Conservation (phyloP, 2,797 vertebrate species). For the Sebastes elongatus region DNA sequence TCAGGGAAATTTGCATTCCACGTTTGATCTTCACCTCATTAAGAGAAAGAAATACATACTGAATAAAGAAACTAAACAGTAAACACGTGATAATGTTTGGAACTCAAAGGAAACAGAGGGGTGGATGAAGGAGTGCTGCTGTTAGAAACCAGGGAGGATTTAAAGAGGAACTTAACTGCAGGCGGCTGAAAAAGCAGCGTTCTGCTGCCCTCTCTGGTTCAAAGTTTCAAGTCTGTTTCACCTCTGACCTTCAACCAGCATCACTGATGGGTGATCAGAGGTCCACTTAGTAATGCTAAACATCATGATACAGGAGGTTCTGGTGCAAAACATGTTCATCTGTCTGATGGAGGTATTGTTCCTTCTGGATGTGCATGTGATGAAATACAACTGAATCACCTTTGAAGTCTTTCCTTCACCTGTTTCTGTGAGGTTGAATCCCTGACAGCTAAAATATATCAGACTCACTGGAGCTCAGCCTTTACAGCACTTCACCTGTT, state of each 20-base stretch:
- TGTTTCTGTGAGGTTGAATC: not conserved
- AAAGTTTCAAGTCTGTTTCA: no score
- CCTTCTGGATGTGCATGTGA: not conserved
- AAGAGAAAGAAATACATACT: not conserved
- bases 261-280: no score
- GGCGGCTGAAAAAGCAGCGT: not conserved
- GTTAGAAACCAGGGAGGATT: not conserved
- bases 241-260: no score
- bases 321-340: not conserved
- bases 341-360: not conserved
- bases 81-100: not conserved
- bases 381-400: not conserved
- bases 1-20: not conserved
- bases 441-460: not conserved
- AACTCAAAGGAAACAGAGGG: no score
- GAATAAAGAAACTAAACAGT: not conserved
- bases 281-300: not conserved
- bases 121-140: not conserved
- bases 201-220: no score
- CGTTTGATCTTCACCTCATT: not conserved
- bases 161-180: not conserved
- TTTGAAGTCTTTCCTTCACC: not conserved
- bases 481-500: slow-evolving; percentile 20
- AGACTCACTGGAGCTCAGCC: not conserved
- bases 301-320: not conserved